Percentiles rank a stretch among this genome's conserved stretches.
phyloP scores from a whole-genome alignment of 2,797 vertebrate species.

The Clarias laeviceps region DNA sequence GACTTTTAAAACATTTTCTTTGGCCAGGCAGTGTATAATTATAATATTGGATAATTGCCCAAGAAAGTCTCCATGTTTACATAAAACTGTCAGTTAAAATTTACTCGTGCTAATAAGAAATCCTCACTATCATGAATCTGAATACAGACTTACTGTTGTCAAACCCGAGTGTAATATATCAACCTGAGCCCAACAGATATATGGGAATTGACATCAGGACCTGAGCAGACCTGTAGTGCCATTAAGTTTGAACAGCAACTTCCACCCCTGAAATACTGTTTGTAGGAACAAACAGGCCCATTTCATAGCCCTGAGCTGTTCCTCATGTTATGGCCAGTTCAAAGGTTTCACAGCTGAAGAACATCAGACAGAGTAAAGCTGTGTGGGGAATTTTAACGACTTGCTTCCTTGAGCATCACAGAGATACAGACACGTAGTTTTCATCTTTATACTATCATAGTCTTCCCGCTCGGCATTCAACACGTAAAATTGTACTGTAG shows the following conservation, averaged over 20 bases:
- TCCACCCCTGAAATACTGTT: background rate
- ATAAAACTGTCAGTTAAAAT: background rate
- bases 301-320: background rate
- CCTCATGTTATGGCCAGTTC: slow-evolving; percentile 8
- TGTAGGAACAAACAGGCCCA: background rate
- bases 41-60: no score
- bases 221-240: background rate
- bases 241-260: background rate
- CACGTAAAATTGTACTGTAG: no score
- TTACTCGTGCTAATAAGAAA: background rate
- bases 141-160: background rate
- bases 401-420: background rate
- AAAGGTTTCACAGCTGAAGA: background rate
- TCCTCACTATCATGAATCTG: background rate
- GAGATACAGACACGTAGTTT: background rate
- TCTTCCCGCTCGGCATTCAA: background rate
- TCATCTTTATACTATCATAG: no score
- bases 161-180: background rate
- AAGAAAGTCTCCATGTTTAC: no score
- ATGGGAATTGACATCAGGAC: no score
- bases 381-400: slow-evolving; percentile 28
- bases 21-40: no score
- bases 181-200: background rate
- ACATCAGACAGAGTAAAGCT: slow-evolving; percentile 1
- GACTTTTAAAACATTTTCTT: no score